Evolutionary conservation across 2,113 vertebrate species (phyloP).

Genomic region (Python bivittatus): DNA sequence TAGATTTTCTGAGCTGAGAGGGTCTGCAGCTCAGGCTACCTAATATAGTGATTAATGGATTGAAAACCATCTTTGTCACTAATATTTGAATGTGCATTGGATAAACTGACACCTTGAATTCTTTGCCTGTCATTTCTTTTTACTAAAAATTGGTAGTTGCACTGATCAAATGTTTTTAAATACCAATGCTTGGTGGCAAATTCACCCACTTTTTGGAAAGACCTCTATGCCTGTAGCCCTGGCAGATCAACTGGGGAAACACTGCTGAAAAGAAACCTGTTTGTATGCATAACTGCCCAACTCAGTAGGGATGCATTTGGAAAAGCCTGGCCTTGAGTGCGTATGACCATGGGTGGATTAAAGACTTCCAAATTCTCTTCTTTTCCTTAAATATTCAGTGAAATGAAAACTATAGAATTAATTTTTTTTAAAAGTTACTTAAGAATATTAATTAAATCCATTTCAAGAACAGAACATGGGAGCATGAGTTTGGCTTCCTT

Average conservation of each 20-base stretch:
- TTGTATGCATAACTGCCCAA: neutral
- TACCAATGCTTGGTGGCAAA: neutral
- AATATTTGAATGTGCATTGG: too few species aligned
- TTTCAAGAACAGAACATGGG: slow-evolving; percentile 17
- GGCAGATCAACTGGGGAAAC: neutral
- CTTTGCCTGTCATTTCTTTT: too few species aligned
- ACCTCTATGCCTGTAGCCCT: too few species aligned
- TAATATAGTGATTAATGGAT: too few species aligned
- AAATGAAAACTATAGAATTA: neutral
- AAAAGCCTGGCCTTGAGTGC: neutral
- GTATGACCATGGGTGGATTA: neutral
- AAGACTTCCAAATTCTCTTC: neutral
- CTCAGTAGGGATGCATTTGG: neutral
- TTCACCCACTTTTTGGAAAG: neutral
- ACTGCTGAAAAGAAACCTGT: neutral
- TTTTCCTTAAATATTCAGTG: neutral
- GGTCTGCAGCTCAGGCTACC: too few species aligned
- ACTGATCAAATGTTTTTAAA: neutral
- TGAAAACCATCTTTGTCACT: too few species aligned
- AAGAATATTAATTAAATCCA: slow-evolving; percentile 5
- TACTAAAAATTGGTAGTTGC: neutral
- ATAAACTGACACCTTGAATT: too few species aligned
- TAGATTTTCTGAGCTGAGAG: too few species aligned
- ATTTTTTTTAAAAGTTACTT: neutral
- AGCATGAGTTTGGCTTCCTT: neutral